Percentiles rank a stretch among this genome's conserved stretches.
Evolutionary conservation across 2,113 vertebrate species (phyloP).

Genomic region (Phylloscopus trochilus): DNA sequence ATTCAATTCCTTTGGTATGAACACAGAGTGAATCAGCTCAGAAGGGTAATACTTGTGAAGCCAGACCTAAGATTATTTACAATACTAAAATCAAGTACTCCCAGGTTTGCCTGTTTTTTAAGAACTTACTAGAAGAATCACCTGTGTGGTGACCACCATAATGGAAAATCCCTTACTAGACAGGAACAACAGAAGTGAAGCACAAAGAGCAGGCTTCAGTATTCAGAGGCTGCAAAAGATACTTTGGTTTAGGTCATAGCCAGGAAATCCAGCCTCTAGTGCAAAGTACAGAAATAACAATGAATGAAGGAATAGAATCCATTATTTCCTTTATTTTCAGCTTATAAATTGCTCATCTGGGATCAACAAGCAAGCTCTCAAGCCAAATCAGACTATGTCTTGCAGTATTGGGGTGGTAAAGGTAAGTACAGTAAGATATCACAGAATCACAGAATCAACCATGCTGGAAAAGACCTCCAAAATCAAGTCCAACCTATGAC

Average conservation of each 20-base stretch:
- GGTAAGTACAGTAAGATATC: background rate
- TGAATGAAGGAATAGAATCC: background rate
- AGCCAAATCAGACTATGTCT: background rate
- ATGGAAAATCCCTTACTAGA: background rate
- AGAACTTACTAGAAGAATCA: background rate
- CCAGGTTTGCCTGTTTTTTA: background rate
- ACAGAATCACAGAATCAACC: background rate
- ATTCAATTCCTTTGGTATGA: background rate
- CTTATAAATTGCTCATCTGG: background rate
- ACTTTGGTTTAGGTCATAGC: background rate
- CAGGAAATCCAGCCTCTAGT: background rate
- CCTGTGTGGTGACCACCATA: rapidly evolving
- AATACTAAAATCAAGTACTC: background rate
- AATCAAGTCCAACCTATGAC: background rate
- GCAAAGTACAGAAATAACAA: background rate
- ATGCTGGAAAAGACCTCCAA: background rate
- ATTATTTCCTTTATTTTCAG: background rate
- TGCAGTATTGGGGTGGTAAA: background rate
- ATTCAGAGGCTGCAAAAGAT: background rate
- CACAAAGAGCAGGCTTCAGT: background rate
- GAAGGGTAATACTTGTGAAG: background rate
- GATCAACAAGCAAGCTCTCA: background rate
- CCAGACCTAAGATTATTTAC: background rate
- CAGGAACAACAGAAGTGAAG: background rate
- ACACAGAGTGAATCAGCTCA: background rate